Evolutionary conservation across 2,888 invertebrate species (phyloP), one percentile per base, ranked within the genome.

Genomic region (Amphipoea lucens): DNA sequence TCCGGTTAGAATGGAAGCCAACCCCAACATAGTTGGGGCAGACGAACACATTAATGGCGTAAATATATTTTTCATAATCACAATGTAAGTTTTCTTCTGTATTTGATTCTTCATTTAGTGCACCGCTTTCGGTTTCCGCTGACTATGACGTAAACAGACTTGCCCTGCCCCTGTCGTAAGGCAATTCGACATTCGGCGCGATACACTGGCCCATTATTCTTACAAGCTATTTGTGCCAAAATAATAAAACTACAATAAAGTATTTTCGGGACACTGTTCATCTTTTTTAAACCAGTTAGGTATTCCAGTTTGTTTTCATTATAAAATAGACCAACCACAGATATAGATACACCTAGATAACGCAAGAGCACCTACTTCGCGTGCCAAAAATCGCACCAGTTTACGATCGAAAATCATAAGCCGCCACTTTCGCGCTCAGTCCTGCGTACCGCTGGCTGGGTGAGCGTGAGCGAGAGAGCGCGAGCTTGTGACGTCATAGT

Each of bases 81-180:
- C 3, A 48, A 11, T 29, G 0, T 45, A 12, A 20, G 48, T 20
- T 7, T 29, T 12, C 20, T 11, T 14, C 14, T 48, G 0, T 2
- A 0, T 20, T 74, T 36, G 29, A 54, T n/a, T 0, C 20, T 36
- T 1, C 1, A 14, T 76, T 45, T 20, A 60, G 1, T 76, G 57
- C 45, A 76, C 36, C 3, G 14, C 20, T 36, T 4, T 70, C 17
- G 6, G 20, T 2, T 40, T 17, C 40, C 11, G 23, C n/a, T 40
- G 14, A 5, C 40, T 40, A 77, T 60, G 40, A 29, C 77, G 60
- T 77, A 54, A 40, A 23, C n/a, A 42, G 65, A 71, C 23, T n/a
- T n/a, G 62, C 63, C 65, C 17, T 6, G 40, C 62, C 62, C 11
- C 17, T 17, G n/a, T 11, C 36, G 36, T 17, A 60, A 70, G 9